phyloP scores from a whole-genome alignment of 2,888 invertebrate species.

The Esperia sulphurella region DNA sequence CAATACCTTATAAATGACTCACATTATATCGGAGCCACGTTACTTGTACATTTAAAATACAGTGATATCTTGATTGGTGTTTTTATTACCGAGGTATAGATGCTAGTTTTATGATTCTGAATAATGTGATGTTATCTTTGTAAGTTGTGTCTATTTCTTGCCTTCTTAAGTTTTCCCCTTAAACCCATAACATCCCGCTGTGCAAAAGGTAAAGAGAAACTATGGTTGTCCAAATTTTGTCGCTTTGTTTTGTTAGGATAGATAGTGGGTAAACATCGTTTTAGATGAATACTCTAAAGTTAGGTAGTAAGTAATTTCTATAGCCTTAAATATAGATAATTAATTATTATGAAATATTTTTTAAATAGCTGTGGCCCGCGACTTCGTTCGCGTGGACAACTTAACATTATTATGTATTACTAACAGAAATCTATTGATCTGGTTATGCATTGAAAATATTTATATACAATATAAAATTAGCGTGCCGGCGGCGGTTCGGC shows the following conservation, averaged over 20 bases:
- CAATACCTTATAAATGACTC: slow-evolving; percentile 74
- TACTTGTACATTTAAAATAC: slow-evolving; percentile 13
- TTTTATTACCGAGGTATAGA: background rate
- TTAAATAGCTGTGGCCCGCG: too few species aligned
- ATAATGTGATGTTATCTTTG: slow-evolving; percentile 19
- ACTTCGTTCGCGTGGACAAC: too few species aligned
- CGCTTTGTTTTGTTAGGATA: slow-evolving; percentile 38
- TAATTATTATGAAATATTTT: too few species aligned
- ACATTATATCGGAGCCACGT: slow-evolving; percentile 44
- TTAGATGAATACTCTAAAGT: slow-evolving; percentile 30
- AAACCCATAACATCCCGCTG: slow-evolving; percentile 63
- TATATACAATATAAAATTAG: too few species aligned
- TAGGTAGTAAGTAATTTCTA: background rate
- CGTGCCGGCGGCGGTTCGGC: too few species aligned
- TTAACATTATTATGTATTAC: too few species aligned
- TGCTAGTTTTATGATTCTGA: too few species aligned
- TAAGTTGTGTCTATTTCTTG: slow-evolving; percentile 25
- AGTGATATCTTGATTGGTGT: background rate
- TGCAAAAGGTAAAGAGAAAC: slow-evolving; percentile 54
- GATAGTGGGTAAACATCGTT: slow-evolving; percentile 30
- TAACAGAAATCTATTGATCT: too few species aligned
- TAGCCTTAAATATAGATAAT: background rate
- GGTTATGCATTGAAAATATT: too few species aligned
- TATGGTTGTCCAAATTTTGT: slow-evolving; percentile 53
- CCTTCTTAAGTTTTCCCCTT: slow-evolving; percentile 57